These are phyloP conservation scores for Champsocephalus esox DNA, from an alignment of 2,797 vertebrate genomes.

Conservation along the genomic window DNA sequence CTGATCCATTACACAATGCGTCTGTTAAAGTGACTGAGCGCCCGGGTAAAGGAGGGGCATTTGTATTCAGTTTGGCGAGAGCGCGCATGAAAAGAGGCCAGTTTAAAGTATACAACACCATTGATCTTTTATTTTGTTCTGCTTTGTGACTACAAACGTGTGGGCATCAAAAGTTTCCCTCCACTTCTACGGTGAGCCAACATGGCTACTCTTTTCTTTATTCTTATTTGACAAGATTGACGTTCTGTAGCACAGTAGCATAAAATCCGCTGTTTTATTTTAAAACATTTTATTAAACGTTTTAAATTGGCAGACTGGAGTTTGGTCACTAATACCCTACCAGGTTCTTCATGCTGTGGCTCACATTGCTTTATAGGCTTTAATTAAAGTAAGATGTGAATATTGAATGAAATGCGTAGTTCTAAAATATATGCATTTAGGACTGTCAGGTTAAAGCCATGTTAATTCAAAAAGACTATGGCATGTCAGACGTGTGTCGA, in stretches of 20 bases:
- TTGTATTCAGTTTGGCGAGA: slow-evolving; percentile 55
- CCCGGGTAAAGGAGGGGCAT: slow-evolving; percentile 44
- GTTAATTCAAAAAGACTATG: background rate
- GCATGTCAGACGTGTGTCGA: slow-evolving; percentile 26
- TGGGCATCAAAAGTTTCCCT: slow-evolving; percentile 54
- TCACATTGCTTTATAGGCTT: background rate
- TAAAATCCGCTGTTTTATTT: background rate
- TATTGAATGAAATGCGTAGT: background rate
- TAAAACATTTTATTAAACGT: background rate
- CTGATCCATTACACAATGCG: slow-evolving; percentile 54
- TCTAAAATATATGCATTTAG: background rate
- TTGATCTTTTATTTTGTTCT: slow-evolving; percentile 76
- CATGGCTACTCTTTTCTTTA: slow-evolving; percentile 5
- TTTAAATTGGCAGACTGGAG: background rate
- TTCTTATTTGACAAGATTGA: background rate
- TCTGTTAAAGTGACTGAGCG: slow-evolving; percentile 48
- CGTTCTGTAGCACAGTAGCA: background rate
- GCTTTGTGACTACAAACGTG: slow-evolving; percentile 67
- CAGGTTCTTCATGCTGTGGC: fast-evolving
- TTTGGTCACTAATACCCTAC: background rate
- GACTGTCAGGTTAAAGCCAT: background rate
- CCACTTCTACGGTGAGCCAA: slow-evolving; percentile 35
- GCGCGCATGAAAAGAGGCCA: slow-evolving; percentile 63
- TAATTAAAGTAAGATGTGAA: background rate
- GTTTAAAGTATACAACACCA: slow-evolving; percentile 62